A percentile compares a stretch with the other conserved stretches of the same genome.
Conservation (phyloP, 2,113 vertebrate species). For the Columba janthina region DNA sequence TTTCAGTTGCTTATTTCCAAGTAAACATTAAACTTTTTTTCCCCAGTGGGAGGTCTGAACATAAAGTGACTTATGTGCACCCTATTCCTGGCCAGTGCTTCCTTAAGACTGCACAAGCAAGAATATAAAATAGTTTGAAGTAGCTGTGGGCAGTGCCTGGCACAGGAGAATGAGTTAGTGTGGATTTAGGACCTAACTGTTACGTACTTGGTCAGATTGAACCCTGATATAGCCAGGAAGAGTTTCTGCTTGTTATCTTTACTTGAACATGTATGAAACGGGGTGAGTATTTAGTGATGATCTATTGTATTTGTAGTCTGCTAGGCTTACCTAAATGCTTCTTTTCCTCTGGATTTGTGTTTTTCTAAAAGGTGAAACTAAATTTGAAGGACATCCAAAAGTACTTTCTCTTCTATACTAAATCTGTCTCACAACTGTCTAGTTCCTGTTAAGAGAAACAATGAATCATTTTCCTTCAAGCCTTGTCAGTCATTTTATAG, state of each 20-base stretch:
- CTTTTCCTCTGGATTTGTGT: neutral
- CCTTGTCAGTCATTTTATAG: neutral
- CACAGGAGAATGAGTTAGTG: neutral
- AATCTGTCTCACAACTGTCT: neutral
- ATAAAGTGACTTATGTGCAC: neutral
- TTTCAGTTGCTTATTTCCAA: neutral
- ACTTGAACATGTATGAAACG: fast-evolving
- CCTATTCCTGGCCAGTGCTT: neutral
- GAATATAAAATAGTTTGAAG: neutral
- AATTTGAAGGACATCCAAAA: neutral
- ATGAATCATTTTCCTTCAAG: neutral
- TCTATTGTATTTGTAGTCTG: neutral
- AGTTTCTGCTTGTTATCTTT: neutral
- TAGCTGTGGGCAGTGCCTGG: neutral
- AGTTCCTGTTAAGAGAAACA: neutral
- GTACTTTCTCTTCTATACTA: neutral
- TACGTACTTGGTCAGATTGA: neutral
- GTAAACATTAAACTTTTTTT: neutral
- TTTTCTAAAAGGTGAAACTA: neutral
- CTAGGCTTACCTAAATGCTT: neutral
- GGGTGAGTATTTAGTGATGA: neutral
- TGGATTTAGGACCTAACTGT: neutral
- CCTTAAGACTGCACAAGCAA: neutral
- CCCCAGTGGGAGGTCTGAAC: neutral
- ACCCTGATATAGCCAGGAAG: neutral